Evolutionary conservation across 1,140 invertebrate species (phyloP), one percentile per base, ranked within the genome.

Genomic region (Lasioglossum baleicum): DNA sequence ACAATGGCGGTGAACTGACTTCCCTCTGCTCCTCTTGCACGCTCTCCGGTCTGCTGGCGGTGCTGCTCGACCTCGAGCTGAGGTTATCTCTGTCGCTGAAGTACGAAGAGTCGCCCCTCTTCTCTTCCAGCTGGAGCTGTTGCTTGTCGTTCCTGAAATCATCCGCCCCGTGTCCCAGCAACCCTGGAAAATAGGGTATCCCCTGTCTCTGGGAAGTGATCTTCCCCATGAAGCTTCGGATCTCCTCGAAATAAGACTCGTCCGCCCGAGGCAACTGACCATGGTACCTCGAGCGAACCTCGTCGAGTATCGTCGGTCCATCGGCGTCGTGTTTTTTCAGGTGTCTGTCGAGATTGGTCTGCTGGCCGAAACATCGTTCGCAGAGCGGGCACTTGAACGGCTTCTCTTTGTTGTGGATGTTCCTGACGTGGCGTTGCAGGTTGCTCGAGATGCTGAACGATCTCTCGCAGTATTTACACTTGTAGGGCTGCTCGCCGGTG

Each of bases 371-470:
- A 92, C 98, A 99, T 66, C 97, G 94, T 90, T 98, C 96, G 89
- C 96, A 97, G 48, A 97, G 94, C 77, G 96, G 96, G 92, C 96
- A 97, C 88, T 97, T 96, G 92, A 97, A 98, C 22, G 97, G 97
- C 81, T 97, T 96, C 91, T 98, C 97, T 92, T 99, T 99, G 93
- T 99, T 99, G 93, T 99, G 99, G 84, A 99, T 99, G 92, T 99
- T 99, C 51, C 99, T 94, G 26, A 99, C 99, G 93, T 99, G 99
- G 69, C 99, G 95, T 92, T 99, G 99, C 44, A 99, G 94, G 90
- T 99, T 99, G 66, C 98, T 99, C 2, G 98, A 99, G 92, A 99
- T 99, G 89, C 98, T 99, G 94, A 99, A 99, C 53, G 98, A 99
- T 76, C 99, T 94, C 91, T 99, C 99, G 94, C 99, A 99, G 93